A percentile compares a stretch with the other conserved stretches of the same genome.
phyloP scores from a whole-genome alignment of 2,888 invertebrate species.

The Julus scandinavius region DNA sequence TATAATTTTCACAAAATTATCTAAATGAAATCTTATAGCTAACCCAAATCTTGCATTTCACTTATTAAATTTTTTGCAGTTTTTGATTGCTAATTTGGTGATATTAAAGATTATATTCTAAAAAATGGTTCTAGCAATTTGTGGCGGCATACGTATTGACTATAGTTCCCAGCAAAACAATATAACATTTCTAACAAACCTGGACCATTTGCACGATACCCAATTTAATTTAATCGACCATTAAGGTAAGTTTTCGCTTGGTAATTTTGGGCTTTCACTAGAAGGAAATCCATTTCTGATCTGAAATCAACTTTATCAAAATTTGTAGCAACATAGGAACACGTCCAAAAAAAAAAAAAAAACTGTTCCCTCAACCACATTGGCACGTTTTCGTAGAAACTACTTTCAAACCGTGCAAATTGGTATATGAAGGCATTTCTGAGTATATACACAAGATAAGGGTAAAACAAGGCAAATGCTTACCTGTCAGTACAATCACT shows the following conservation, averaged over 20 bases:
- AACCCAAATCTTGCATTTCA: too few relatives aligned
- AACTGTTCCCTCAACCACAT: not conserved
- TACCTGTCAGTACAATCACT: slow-evolving; percentile 34
- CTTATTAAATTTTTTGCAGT: too few relatives aligned
- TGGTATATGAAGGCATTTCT: not conserved
- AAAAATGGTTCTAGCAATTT: too few relatives aligned
- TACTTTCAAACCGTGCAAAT: not conserved
- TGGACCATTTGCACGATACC: not conserved
- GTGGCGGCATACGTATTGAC: too few relatives aligned
- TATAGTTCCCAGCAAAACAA: too few relatives aligned
- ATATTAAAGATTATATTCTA: too few relatives aligned
- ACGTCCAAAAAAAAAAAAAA: not conserved
- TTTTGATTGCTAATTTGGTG: too few relatives aligned
- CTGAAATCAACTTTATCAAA: not conserved
- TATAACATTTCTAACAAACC: too few relatives aligned
- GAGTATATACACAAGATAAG: not conserved
- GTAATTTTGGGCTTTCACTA: not conserved
- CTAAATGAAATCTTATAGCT: too few relatives aligned
- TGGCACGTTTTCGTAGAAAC: not conserved
- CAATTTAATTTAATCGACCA: not conserved
- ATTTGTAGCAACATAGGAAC: not conserved
- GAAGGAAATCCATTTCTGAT: not conserved
- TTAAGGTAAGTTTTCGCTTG: not conserved
- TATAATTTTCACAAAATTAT: too few relatives aligned
- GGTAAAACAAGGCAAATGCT: not conserved